A percentile compares a stretch with the other conserved stretches of the same genome.
Conservation (phyloP, 2,113 vertebrate genomes). For the Lota lota region DNA sequence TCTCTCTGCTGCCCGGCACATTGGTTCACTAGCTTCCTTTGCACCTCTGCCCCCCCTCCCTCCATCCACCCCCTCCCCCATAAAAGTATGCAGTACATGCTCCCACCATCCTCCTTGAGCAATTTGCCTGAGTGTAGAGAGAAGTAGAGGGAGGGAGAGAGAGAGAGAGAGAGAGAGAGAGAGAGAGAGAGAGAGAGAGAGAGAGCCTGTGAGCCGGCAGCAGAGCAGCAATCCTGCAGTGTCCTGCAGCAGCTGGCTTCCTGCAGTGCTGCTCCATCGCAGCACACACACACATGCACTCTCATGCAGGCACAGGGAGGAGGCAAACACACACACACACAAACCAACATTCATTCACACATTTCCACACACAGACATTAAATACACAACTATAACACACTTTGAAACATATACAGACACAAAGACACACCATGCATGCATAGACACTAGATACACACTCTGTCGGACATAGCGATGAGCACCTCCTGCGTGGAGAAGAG, state of each 20-base stretch:
- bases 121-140: constrained; percentile 61
- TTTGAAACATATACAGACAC: neutral
- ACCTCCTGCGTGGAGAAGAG: too few species aligned
- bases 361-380: neutral
- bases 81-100: constrained; percentile 71
- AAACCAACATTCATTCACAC: neutral
- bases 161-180: constrained; percentile 1
- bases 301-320: neutral
- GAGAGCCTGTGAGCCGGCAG: constrained; percentile 53
- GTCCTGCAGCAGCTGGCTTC: constrained; percentile 75
- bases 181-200: constrained; percentile 19
- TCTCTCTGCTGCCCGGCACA: constrained; percentile 35
- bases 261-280: constrained; percentile 69
- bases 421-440: neutral
- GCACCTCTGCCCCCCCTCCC: constrained; percentile 50
- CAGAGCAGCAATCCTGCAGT: constrained; percentile 70
- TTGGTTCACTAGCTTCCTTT: constrained; percentile 56
- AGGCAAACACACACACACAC: constrained; percentile 1
- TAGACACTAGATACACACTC: neutral
- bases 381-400: neutral
- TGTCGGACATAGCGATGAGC: too few species aligned
- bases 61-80: constrained; percentile 13
- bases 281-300: constrained; percentile 34
- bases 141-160: constrained; percentile 14
- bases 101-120: constrained; percentile 62